Base-by-base conservation (phyloP, 2,888 invertebrate species). In the Sycophila texana region DNA sequence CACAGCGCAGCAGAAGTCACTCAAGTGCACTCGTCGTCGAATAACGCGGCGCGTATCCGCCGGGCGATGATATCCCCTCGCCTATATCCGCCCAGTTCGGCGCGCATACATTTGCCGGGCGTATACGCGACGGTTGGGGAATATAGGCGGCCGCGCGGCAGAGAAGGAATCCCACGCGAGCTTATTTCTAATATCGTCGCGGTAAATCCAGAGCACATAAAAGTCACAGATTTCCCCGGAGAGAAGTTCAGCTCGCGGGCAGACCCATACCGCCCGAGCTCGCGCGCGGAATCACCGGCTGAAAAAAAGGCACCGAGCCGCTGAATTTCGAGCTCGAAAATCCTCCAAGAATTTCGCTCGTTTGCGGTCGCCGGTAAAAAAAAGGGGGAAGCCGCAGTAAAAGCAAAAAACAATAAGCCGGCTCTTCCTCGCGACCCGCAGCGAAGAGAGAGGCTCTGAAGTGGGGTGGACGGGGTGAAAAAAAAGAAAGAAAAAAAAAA, bases 161-260 rank as follows among this genome's bases (percentile, higher is more conserved):
- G 39, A 26, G 49, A 55, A 14, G 76, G 63, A 63, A 70, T 68
- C 76, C 61, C 55, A 60, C 51, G 60, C 63, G 61, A 70, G 72
- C 66, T 77, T 67, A 77, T 72, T 77, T 72, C 77, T 77, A 77
- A 77, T 77, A 77, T 77, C 65, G 71, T 65, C 71, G 55, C 65
- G 47, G 77, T 66, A 77, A 77, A 77, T 77, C 72, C 77, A 18
- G 66, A 20, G 4, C 10, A 68, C n/a, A 67, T 73, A 67, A 67
- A 73, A 78, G 67, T 78, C 67, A 67, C 55, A 78, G 73, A 74
- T 78, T 78, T 78, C 67, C 74, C 67, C n/a, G 55, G 67, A 57
- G 67, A 18, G 51, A 73, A 68, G 68, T 72, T 72, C 39, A 60
- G 16, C 58, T 26, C 55, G 20, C 18, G 60, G 55, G 18, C 55